Base-by-base conservation (phyloP, 2,113 vertebrate species). In the Leptocoma aspasia region DNA sequence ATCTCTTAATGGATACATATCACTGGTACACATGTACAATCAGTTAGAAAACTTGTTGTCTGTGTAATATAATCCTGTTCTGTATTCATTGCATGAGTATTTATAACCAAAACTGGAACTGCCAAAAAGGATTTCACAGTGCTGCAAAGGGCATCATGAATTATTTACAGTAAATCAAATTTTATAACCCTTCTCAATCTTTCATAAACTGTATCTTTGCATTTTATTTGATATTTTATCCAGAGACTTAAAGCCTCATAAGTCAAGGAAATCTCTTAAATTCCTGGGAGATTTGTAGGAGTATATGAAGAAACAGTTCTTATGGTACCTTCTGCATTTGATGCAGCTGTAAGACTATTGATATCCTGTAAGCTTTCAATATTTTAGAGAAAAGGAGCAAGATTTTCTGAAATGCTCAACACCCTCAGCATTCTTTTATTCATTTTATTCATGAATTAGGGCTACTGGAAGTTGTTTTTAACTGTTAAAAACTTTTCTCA, bases 81-180 rank as follows among this genome's bases (percentile, higher is more conserved):
- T 85, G 27, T 79, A 92, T 96, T 96, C 90, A 89, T 41, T 86
- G 50, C 66, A 41, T 77, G n/a, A 1, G 17, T 85, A 91, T 93
- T 95, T 97, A 92, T 89, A 94, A 87, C 14, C 30, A 83, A 92
- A 94, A 35, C 56, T 86, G 15, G 23, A 95, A 92, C 39, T 86
- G 31, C 4, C 2, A 77, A 73, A 89, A 90, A 76, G 26, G 47
- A 92, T 89, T 92, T 96, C 30, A 80, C 78, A 82, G 78, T 60
- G 41, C 60, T 90, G 44, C 42, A 95, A 91, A 86, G 57, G 60
- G 27, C 22, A 94, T 92, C 35, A 96, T 96, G 54, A 96, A 96
- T 97, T 95, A 96, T 95, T 97, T 97, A 94, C 84, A 90, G 72
- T 80, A 97, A 97, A 96, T 95, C 65, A 95, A 79, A 96, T 95